phyloP scores from a whole-genome alignment of 2,888 invertebrate species.

The Ectemnius continuus region DNA sequence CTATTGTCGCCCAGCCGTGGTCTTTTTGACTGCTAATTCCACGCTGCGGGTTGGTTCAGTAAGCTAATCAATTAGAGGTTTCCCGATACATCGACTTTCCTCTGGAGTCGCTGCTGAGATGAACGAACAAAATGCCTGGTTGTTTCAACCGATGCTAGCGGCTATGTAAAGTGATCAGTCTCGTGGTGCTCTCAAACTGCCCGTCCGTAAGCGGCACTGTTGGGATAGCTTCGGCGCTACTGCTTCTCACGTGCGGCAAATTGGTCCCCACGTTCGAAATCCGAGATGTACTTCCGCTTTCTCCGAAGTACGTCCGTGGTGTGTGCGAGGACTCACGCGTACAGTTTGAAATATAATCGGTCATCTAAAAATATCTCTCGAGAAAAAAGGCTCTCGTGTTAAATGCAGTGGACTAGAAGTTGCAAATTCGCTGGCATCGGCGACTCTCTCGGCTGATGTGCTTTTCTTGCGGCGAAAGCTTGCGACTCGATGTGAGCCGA shows the following conservation, averaged over 20 bases:
- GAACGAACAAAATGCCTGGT: slow-evolving; percentile 27
- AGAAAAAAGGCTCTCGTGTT: slow-evolving; percentile 29
- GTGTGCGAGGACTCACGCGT: slow-evolving; percentile 20
- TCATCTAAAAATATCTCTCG: slow-evolving; percentile 49
- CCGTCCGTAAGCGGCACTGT: background rate
- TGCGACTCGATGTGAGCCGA: slow-evolving; percentile 1
- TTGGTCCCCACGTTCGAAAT: slow-evolving; percentile 3
- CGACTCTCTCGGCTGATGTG: slow-evolving; percentile 1
- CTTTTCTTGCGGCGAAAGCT: too few relatives aligned
- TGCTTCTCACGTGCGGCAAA: slow-evolving; percentile 14
- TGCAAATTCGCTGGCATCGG: slow-evolving; percentile 28
- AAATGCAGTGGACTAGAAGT: slow-evolving; percentile 67
- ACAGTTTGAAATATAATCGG: slow-evolving; percentile 40
- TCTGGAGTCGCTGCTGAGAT: slow-evolving; percentile 27
- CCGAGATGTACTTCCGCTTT: slow-evolving; percentile 10
- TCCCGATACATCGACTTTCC: slow-evolving; percentile 45
- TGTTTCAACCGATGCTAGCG: slow-evolving; percentile 1
- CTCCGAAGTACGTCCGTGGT: background rate
- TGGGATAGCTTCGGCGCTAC: too few relatives aligned
- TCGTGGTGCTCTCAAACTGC: slow-evolving; percentile 17
- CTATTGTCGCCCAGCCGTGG: slow-evolving; percentile 3
- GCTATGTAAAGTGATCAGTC: slow-evolving; percentile 23
- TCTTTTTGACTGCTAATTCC: background rate
- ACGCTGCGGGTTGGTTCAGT: slow-evolving; percentile 20
- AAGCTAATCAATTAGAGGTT: slow-evolving; percentile 44